Conservation (phyloP, 2,797 vertebrate genomes). For the Cirrhinus molitorella region DNA sequence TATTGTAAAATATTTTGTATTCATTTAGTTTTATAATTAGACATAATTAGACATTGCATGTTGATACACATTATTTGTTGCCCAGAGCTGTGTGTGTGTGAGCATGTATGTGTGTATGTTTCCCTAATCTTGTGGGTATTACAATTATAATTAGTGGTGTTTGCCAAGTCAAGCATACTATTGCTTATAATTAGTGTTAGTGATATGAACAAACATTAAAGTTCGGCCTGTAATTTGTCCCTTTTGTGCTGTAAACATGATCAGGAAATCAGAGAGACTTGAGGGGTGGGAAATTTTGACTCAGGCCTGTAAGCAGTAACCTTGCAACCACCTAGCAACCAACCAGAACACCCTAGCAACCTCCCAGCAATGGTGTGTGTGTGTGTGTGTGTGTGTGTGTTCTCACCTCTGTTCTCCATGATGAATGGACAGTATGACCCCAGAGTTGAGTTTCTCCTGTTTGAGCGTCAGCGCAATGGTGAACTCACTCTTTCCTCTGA, state of each 20-base stretch:
- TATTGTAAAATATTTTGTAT: not conserved
- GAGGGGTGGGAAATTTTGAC: no score
- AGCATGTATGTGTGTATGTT: not conserved
- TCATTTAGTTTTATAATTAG: not conserved
- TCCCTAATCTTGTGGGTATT: not conserved
- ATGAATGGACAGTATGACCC: slow-evolving; percentile 95
- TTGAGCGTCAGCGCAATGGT: slow-evolving; percentile 92
- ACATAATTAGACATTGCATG: slow-evolving; percentile 13
- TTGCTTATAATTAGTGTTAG: slow-evolving; percentile 6
- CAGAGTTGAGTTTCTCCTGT: slow-evolving; percentile 93
- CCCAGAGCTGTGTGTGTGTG: not conserved
- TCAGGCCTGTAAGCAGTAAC: no score
- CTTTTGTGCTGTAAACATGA: not conserved
- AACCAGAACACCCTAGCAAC: not conserved
- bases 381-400: not conserved
- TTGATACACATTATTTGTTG: not conserved
- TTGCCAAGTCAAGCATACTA: slow-evolving; percentile 17
- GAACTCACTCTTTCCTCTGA: slow-evolving; percentile 94
- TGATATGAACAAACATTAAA: slow-evolving; percentile 3
- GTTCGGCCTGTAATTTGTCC: not conserved
- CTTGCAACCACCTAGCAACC: not conserved
- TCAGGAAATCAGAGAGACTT: no score
- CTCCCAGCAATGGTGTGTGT: no score
- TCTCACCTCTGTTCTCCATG: slow-evolving; percentile 91
- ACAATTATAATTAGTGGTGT: slow-evolving; percentile 14